Evolutionary conservation across 1,140 invertebrate genomes (phyloP).

Genomic region (Magallana gigas): DNA sequence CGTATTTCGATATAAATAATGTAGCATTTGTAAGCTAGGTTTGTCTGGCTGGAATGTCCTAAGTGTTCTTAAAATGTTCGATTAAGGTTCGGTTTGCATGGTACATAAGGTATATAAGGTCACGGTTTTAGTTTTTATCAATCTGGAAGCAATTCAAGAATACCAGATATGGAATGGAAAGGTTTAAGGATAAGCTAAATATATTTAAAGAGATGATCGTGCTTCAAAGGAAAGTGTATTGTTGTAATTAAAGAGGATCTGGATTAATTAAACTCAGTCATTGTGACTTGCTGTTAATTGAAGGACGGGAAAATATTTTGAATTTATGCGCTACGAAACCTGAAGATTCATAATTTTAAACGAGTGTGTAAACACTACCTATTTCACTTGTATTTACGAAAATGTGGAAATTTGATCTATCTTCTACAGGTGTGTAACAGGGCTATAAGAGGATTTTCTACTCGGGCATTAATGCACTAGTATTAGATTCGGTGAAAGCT

Average conservation of each 20-base stretch:
- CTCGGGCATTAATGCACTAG: not conserved
- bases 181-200: not conserved
- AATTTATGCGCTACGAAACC: no score
- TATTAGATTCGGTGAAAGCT: not conserved
- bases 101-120: not conserved
- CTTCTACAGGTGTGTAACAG: not conserved
- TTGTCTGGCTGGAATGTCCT: not conserved
- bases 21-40: not conserved
- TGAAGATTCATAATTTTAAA: no score
- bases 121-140: constrained; percentile 2
- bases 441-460: not conserved
- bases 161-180: not conserved
- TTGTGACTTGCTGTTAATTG: no score
- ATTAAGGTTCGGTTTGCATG: not conserved
- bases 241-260: no score
- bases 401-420: not conserved
- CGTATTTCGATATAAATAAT: not conserved
- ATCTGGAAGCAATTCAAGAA: constrained; percentile 17
- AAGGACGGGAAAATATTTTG: no score
- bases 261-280: no score
- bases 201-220: no score
- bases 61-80: not conserved
- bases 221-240: no score
- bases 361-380: no score
- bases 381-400: no score